Conservation (phyloP, 1,140 invertebrate species). For the Euwallacea fornicatus region DNA sequence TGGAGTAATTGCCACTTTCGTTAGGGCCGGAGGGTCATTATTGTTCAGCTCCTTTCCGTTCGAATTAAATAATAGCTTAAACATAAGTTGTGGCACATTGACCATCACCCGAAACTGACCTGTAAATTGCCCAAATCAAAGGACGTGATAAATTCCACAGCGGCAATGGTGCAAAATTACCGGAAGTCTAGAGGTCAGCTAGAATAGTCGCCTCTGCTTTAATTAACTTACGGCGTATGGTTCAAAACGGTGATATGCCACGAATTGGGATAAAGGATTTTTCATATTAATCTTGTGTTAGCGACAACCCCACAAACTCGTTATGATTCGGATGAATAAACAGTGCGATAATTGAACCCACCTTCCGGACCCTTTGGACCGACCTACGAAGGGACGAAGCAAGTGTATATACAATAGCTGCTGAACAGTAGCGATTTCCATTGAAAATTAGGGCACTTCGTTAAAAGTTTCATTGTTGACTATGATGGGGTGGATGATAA, state of each 20-base stretch:
- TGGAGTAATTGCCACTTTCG: too few relatives aligned
- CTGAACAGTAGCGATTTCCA: background rate
- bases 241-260: background rate
- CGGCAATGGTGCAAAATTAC: conserved; percentile 15
- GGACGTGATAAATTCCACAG: too few relatives aligned
- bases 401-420: background rate
- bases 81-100: too few relatives aligned
- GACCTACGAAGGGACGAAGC: background rate
- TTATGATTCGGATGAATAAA: background rate
- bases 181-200: conserved; percentile 28
- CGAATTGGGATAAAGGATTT: background rate
- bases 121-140: too few relatives aligned
- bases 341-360: background rate
- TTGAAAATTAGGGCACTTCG: conserved; percentile 8
- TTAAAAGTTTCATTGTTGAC: background rate
- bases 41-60: too few relatives aligned
- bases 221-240: background rate
- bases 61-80: too few relatives aligned
- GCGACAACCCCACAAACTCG: too few relatives aligned
- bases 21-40: too few relatives aligned
- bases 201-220: background rate
- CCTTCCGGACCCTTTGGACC: background rate
- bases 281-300: background rate
- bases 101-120: too few relatives aligned
- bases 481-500: background rate